Conservation (phyloP, 2,888 invertebrate species). For the Lordiphosa fenestrarum region DNA sequence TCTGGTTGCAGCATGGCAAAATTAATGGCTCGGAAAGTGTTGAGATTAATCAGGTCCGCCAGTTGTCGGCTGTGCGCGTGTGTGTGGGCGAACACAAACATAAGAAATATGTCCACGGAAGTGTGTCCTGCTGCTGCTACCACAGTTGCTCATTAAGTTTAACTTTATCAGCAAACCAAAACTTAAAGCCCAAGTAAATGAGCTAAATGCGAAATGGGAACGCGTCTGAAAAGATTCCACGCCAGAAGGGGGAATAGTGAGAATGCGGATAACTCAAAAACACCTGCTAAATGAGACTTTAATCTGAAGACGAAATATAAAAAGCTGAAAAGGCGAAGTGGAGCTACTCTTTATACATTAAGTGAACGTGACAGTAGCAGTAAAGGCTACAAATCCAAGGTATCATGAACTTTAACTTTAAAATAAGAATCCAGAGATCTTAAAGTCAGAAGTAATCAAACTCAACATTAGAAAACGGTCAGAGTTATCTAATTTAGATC, state of each 20-base stretch:
- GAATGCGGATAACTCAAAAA: conserved; percentile 20
- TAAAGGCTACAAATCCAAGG: too few species aligned
- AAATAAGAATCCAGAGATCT: too few species aligned
- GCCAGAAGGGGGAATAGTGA: neutral
- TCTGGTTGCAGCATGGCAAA: conserved; percentile 34
- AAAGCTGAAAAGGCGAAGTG: neutral
- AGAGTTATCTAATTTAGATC: too few species aligned
- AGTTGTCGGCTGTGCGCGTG: neutral
- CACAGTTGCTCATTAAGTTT: conserved; percentile 61
- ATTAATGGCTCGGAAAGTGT: conserved; percentile 77
- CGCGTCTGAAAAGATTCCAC: conserved; percentile 1
- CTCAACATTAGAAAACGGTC: too few species aligned
- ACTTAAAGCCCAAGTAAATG: conserved; percentile 59
- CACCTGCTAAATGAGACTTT: conserved; percentile 53
- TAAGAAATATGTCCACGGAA: conserved; percentile 2
- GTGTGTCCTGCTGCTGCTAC: conserved; percentile 16
- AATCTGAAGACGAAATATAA: conserved; percentile 20
- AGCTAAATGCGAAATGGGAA: conserved; percentile 31
- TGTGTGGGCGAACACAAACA: neutral
- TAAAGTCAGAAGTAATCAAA: too few species aligned
- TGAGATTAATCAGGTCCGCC: conserved; percentile 68
- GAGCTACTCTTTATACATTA: neutral
- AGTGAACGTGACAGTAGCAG: too few species aligned
- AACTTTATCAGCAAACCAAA: conserved; percentile 56
- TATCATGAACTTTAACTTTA: too few species aligned